Base-by-base conservation (phyloP, 2,888 invertebrate species). In the Polietes domitor region DNA sequence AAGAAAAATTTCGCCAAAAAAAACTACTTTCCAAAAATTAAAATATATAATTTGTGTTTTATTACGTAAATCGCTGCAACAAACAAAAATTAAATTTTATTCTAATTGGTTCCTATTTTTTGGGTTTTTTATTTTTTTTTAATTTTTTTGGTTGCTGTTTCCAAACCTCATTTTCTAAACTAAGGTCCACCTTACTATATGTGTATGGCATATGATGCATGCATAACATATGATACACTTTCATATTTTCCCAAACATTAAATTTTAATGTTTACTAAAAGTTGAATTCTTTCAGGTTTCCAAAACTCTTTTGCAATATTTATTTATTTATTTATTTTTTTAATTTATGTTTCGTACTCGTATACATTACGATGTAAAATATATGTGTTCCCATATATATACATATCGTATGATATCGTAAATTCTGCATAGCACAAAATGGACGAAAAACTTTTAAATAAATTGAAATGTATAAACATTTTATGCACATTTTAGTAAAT, bases 401-500 rank as follows among this genome's bases (percentile, higher is more conserved):
- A 5, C 53, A 21, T 21, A 53, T 19, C 3, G 43, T 50, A 50
- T 19, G 9, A 47, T 47, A 47, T 53, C 26, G 37, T 65, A 65
- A 65, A 65, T 65, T 41, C 37, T 41, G 12, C 19, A 65, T 32
- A 12, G 21, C 65, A 65, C 32, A 41, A 32, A 21, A 32, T 65
- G 65, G 41, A 10, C 19, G 37, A 6, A 41, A 41, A 41, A 65
- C 65, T 65, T 65, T 65, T 65, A 65, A 37, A 65, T 65, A 65
- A 65, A 65, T 65, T 65, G 65, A 21, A 37, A 65, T 65, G 65
- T 21, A 41, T 65, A 21, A 65, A 65, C 41, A 37, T 37, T 65
- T 37, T 65, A 65, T 37, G 65, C 37, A 21, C 65, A 65, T 65
- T 65, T 65, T 65, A 65, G 65, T 65, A 65, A 37, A 65, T 65